Evolutionary conservation across 2,797 vertebrate species (phyloP), one percentile per base, ranked within the genome.

Genomic region (Brachyrhaphis roseni): DNA sequence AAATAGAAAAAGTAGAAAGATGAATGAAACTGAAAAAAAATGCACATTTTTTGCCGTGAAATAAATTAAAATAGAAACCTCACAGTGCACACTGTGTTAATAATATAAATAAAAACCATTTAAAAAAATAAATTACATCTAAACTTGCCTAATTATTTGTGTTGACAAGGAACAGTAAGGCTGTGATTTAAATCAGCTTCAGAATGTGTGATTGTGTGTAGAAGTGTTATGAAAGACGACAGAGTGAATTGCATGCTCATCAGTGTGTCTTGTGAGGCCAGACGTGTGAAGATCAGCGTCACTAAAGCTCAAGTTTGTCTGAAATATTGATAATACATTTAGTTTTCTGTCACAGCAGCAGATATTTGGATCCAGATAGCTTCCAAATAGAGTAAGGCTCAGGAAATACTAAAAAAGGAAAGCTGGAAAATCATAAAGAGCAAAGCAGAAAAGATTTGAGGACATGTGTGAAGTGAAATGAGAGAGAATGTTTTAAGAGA

Each of bases 381-480:
- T 64, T 81, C 53, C 76, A 82, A 86, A 84, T 47, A 31, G 15
- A 85, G 74, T 41, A 75, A 49, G 36, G 78, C 64, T 70, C 43
- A 34, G 80, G 57, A 73, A 72, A 84, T 53, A 53, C 46, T 64
- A 74, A 89, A 77, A 78, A 84, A 87, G 74, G 77, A 78, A 51
- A 18, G 70, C 18, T 57, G 57, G 75, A 20, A 23, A 74, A 64
- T 80, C 74, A 87, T 80, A 66, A 79, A 84, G 80, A 72, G 77
- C 66, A 51, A 82, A 77, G 81, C 5, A 55, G 75, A 80, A 78
- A 74, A 82, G n/a, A 89, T 78, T 82, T 0, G 31, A 85, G 78
- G 85, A 88, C 79, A 75, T 78, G 78, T 88, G 78, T 89, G 80
- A 86, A 86, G 70, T 83, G 79, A 83, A 84, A 91, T 87, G 86